Base-by-base conservation (phyloP, 2,797 vertebrate genomes). In the Rhabdomys pumilio region DNA sequence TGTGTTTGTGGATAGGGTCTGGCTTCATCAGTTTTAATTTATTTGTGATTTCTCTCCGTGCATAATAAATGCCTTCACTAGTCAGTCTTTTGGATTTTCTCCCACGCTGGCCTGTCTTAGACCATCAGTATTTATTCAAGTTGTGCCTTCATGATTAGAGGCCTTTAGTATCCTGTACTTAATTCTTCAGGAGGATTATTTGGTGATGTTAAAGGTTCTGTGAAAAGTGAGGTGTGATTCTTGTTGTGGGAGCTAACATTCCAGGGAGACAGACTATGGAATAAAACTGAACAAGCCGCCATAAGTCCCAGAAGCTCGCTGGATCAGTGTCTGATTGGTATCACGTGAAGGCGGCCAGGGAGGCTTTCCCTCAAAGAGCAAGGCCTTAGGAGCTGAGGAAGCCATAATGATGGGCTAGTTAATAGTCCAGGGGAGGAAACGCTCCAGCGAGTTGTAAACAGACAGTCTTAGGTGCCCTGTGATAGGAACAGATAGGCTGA, bases 191-290 rank as follows among this genome's bases (percentile, higher is more conserved):
- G 61, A n/a, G 85, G 73, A 69, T 93, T 73, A 79, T 61, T 80
- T 88, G 47, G 61, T 77, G 11, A 55, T 19, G 47, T 89, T 67
- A 50, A 80, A 96, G 4, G 53, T 90, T 41, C 55, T 24, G 57
- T 17, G 29, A 69, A 90, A 96, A 22, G 14, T 53, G 22, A 76
- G 65, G 83, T 89, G 65, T 85, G 65, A 50, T 88, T 96, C 53
- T 95, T 94, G 50, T 55, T 69, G 85, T 44, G 73, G 83, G 29
- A 67, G 26, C 47, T 72, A 72, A 50, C 26, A 50, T 57, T 92
- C 20, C 47, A 89, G n/a, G 29, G 41, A 89, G 88, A 86, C 20
- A 50, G 84, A 50, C 92, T 57, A 50, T 38, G 72, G 38, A 34
- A 34, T 82, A 44, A 81, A 88, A 47, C 82, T 29, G 13, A 14